Evolutionary conservation across 2,113 vertebrate genomes (phyloP).

Genomic region (Anolis carolinensis): DNA sequence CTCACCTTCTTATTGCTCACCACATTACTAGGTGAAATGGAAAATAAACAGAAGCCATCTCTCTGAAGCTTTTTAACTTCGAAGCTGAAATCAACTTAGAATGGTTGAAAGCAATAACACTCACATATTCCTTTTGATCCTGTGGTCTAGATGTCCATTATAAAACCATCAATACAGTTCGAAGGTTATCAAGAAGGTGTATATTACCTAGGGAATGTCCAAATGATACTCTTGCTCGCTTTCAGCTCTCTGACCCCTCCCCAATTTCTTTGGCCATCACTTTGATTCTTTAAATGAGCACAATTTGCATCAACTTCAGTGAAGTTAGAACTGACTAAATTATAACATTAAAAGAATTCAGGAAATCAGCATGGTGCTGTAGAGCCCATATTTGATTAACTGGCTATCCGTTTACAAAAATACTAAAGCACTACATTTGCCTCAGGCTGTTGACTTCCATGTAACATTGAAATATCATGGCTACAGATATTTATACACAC

Average conservation of each 20-base stretch:
- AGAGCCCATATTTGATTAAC: neutral
- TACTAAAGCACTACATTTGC: conserved; percentile 41
- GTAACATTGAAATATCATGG: conserved; percentile 41
- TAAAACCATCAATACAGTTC: conserved; percentile 39
- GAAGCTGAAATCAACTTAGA: conserved; percentile 62
- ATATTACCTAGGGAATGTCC: conserved; percentile 30
- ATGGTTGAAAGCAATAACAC: conserved; percentile 57
- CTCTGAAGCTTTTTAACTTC: conserved; percentile 69
- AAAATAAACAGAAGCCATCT: conserved; percentile 62
- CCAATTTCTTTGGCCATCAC: conserved; percentile 29
- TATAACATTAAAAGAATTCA: conserved; percentile 19
- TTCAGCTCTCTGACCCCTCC: conserved; percentile 30
- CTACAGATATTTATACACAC: conserved; percentile 35
- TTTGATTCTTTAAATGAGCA: conserved; percentile 39
- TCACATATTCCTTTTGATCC: conserved; percentile 64
- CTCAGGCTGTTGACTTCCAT: conserved; percentile 44
- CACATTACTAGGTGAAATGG: conserved; percentile 47
- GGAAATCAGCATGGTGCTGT: neutral
- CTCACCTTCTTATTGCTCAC: conserved; percentile 31
- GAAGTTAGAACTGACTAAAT: conserved; percentile 2
- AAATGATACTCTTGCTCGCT: conserved; percentile 28
- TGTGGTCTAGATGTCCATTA: conserved; percentile 55
- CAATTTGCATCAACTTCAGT: neutral
- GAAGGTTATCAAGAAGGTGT: conserved; percentile 50
- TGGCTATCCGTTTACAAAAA: conserved; percentile 17